Base-by-base conservation (phyloP, 2,113 vertebrate genomes). In the Pyrgilauda ruficollis region DNA sequence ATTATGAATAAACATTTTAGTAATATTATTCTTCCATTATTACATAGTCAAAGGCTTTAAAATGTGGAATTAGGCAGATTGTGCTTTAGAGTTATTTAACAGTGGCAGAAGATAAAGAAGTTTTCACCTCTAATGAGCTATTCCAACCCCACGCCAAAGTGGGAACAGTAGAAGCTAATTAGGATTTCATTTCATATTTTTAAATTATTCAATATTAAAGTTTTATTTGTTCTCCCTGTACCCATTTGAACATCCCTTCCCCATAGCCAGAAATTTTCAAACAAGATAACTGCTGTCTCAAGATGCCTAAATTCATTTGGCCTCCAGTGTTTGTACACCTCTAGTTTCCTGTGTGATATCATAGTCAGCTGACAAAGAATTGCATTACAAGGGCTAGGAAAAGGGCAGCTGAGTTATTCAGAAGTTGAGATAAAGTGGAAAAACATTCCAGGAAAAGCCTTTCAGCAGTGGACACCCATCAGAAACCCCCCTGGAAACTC, bases 11-110 rank as follows among this genome's bases (percentile, higher is more conserved):
- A 86, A 55, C 6, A 30, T 92, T 76, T 85, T 46, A 58, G 43
- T n/a, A 66, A 31, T 53, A 50, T 68, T 84, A 93, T 66, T 28
- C 58, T 88, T 70, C 31, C 23, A 14, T 78, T 84, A 86, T 41
- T 84, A 89, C 59, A 43, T 50, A 92, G 82, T 77, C 39, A 84
- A 92, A 76, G 35, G 50, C 23, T 90, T 95, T 78, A 74, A 93
- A 88, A 84, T 33, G 31, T 74, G 24, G 43, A 39, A 95, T 88
- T 86, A 86, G 35, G 14, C 28, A 85, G 53, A 58, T 12, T 86
- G 62, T 28, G 21, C 14, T 56, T 72, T 62, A 80, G 75, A 90
- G 70, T 83, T 86, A 89, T 84, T 59, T 86, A 56, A 70, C 9
- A 59, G 27, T 89, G 26, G 21, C 50, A 84, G 23, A 92, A 53